Percentiles rank a stretch among this genome's conserved stretches.
These are phyloP conservation scores for Limnephilus marmoratus DNA, from an alignment of 2,888 invertebrate species.

Conservation along the genomic window DNA sequence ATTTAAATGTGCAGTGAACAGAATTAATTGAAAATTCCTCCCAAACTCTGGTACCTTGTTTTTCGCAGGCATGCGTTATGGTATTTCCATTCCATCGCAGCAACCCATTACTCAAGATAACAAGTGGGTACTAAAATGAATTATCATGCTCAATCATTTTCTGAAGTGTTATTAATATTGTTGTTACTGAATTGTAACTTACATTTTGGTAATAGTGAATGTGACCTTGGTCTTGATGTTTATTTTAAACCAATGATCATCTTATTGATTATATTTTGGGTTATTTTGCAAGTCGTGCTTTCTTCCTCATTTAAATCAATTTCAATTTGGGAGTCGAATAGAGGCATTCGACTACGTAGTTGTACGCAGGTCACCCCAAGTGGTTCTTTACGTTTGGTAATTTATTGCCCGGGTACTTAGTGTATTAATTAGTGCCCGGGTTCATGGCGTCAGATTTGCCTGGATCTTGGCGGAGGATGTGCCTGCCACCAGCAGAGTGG, in stretches of 20 bases:
- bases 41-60: not conserved
- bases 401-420: no score
- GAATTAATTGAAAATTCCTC: not conserved
- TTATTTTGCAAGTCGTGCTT: no score
- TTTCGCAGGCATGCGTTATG: not conserved
- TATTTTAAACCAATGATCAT: not conserved
- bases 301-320: no score
- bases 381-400: no score
- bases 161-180: not conserved
- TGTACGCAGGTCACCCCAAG: no score
- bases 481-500: no score
- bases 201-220: not conserved
- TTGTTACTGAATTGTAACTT: not conserved
- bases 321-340: no score
- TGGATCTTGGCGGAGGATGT: no score
- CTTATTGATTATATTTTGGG: no score
- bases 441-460: no score
- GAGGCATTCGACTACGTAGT: no score
- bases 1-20: not conserved
- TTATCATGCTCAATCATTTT: not conserved
- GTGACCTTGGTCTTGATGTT: not conserved
- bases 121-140: not conserved
- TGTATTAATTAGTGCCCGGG: no score
- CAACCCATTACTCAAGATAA: not conserved
- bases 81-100: not conserved